Base-by-base conservation (phyloP, 2,888 invertebrate species). In the Coelinius sp. region DNA sequence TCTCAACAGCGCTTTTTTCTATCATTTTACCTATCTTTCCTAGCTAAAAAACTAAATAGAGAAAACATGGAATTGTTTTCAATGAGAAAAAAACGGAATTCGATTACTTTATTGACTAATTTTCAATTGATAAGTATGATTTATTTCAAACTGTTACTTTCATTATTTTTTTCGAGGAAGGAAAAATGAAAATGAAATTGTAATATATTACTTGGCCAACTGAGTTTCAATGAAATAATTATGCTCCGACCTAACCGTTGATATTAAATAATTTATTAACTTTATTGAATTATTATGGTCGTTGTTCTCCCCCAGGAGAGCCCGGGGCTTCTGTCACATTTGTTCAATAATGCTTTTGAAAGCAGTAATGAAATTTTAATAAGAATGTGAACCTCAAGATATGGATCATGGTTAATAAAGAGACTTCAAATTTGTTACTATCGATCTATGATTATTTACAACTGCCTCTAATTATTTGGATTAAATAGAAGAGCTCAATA, bases 1-100 rank as follows among this genome's bases (percentile, higher is more conserved):
- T 65, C 68, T 35, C 31, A 59, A 69, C 69, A 68, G 68, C 52
- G 66, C 62, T 66, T 73, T 63, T 22, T 24, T 38, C n/a, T 63
- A 14, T 24, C 2, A 59, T 35, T 59, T 12, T 24, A n/a, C 41
- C 22, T 20, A 41, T 63, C 41, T 59, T 31, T 63, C 17, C 38
- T 41, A n/a, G n/a, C 7, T 0, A 20, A 41, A 38, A 63, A 35
- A 38, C 12, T n/a, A 63, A 63, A 6, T 5, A 20, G 38, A 62
- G 2, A 27, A 31, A 31, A 56, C 5, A 6, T 17, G 14, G 8
- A 59, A 35, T 59, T 35, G 7, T 17, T 20, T 35, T 56, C 25
- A 12, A 25, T 14, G 7, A 31, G 31, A 31, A 20, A 31, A 3
- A 59, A n/a, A 6, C n/a, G 8, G 12, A 8, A 59, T 20, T 35